A percentile compares a stretch with the other conserved stretches of the same genome.
phyloP scores from a whole-genome alignment of 1,140 invertebrate species.

The Trialeurodes vaporariorum region DNA sequence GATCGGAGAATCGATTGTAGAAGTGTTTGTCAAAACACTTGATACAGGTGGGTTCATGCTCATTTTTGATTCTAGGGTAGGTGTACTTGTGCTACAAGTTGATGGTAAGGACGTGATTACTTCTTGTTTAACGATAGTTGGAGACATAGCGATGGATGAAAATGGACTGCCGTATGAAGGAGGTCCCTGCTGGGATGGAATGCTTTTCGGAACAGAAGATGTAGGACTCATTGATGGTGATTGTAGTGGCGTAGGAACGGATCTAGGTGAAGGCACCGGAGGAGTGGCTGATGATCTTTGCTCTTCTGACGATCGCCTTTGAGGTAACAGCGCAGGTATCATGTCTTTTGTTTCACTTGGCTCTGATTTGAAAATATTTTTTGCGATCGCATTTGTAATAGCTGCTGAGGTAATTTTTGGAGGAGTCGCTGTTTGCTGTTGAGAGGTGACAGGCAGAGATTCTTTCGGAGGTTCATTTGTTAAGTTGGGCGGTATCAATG shows the following conservation, averaged over 20 bases:
- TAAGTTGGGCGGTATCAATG: slow-evolving; percentile 34
- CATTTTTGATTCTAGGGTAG: not conserved
- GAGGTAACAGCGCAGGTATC: not conserved
- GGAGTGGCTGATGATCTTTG: not conserved
- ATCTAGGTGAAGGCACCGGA: not conserved
- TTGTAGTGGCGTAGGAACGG: not conserved
- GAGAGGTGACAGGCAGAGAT: slow-evolving; percentile 7
- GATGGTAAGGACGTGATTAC: not conserved
- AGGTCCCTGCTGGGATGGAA: not conserved
- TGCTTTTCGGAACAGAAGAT: not conserved
- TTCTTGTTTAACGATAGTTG: not conserved
- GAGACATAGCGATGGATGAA: not conserved
- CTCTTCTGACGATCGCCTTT: not conserved
- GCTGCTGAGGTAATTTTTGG: not conserved
- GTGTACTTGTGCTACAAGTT: not conserved
- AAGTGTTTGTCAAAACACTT: not conserved
- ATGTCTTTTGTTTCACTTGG: not conserved
- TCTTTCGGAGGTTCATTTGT: slow-evolving; percentile 18
- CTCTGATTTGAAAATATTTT: not conserved
- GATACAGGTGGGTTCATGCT: not conserved
- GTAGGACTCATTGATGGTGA: not conserved
- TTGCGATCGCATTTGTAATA: not conserved
- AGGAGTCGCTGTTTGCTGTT: slow-evolving; percentile 5
- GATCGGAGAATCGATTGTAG: not conserved
- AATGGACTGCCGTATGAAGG: not conserved